Conservation (phyloP, 2,888 invertebrate genomes). For the Smittia sp. region DNA sequence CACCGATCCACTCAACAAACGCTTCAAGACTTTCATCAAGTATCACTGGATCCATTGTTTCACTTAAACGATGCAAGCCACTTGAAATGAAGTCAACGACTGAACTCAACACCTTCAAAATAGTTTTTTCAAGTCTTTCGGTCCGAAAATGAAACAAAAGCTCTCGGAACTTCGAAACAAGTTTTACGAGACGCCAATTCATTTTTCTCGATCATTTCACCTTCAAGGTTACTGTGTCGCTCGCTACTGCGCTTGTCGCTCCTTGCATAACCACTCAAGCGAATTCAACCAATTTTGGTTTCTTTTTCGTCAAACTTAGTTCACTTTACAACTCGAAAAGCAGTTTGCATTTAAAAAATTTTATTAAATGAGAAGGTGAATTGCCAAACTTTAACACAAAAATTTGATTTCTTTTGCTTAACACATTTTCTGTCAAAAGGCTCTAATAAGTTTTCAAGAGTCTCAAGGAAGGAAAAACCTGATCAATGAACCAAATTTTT, state of each 20-base stretch:
- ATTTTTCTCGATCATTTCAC: constrained; percentile 5
- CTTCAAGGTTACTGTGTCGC: constrained; percentile 7
- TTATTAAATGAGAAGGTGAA: too few species aligned
- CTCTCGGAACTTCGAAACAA: too few species aligned
- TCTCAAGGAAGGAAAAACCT: too few species aligned
- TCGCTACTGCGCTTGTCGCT: not conserved
- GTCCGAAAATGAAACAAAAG: not conserved
- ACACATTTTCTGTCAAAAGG: too few species aligned
- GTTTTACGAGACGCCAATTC: not conserved
- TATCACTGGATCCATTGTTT: constrained; percentile 4
- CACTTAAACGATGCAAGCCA: not conserved
- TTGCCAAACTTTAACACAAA: too few species aligned
- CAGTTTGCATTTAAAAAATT: too few species aligned
- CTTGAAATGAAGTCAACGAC: constrained; percentile 1
- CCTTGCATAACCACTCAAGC: not conserved
- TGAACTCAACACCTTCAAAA: not conserved
- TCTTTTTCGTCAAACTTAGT: too few species aligned
- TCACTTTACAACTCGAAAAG: too few species aligned
- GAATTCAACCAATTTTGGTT: too few species aligned
- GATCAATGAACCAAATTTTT: too few species aligned
- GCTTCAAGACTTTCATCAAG: not conserved
- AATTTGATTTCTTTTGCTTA: too few species aligned
- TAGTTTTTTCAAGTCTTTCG: not conserved
- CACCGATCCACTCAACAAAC: constrained; percentile 18
- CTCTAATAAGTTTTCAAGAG: too few species aligned